Evolutionary conservation across 1,140 invertebrate species (phyloP).

Genomic region (Heliconius hewitsoni): DNA sequence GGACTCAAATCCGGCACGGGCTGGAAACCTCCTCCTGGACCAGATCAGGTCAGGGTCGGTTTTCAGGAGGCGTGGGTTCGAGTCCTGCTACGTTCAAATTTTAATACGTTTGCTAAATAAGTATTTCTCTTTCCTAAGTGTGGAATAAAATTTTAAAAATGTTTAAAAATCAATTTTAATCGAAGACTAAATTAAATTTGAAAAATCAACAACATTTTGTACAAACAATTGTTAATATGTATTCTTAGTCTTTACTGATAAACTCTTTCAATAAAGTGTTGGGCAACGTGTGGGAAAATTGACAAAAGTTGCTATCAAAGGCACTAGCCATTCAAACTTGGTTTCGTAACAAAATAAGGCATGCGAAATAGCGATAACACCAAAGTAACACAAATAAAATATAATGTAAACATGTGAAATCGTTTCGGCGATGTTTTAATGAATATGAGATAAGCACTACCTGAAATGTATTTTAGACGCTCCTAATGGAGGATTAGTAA

Average conservation of each 20-base stretch:
- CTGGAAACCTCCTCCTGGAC: no score
- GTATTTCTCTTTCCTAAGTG: no score
- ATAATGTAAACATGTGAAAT: slow-evolving; percentile 40
- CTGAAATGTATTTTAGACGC: slow-evolving; percentile 19
- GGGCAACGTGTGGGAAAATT: slow-evolving; percentile 27
- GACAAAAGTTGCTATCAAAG: slow-evolving; percentile 24
- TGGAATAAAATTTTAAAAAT: no score
- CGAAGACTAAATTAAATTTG: neutral
- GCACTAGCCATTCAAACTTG: slow-evolving; percentile 25
- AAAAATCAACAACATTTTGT: neutral
- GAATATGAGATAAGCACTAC: slow-evolving; percentile 42
- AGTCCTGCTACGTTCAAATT: no score
- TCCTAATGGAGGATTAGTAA: slow-evolving; percentile 17
- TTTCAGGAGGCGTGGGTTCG: no score
- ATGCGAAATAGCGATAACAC: slow-evolving; percentile 40
- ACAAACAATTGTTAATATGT: neutral
- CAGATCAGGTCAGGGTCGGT: no score
- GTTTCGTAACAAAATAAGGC: slow-evolving; percentile 39
- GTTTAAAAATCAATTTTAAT: neutral
- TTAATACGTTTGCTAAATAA: no score
- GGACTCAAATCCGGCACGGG: no score
- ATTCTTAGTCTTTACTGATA: neutral
- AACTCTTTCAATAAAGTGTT: slow-evolving; percentile 16
- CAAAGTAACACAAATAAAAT: slow-evolving; percentile 39
- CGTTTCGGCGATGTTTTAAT: slow-evolving; percentile 49